These are phyloP conservation scores for Pterocles orientalis DNA, from an alignment of 2,113 vertebrate species.

Conservation along the genomic window DNA sequence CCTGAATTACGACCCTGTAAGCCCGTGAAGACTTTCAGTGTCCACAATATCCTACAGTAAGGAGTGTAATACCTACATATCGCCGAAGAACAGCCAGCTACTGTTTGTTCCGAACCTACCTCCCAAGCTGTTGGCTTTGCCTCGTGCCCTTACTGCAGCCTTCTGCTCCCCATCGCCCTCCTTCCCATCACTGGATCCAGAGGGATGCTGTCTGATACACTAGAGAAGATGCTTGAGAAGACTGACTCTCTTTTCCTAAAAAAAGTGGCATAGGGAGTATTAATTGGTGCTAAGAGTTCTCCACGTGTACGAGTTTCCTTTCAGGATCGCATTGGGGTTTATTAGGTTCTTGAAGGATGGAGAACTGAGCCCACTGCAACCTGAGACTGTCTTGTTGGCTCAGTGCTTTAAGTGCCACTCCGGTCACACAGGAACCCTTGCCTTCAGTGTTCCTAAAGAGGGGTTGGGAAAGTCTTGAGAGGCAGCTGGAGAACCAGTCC, in stretches of 20 bases:
- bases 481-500: not conserved
- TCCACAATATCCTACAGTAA: not conserved
- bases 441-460: not conserved
- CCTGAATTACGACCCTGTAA: not conserved
- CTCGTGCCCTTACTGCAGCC: not conserved
- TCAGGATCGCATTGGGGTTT: not conserved
- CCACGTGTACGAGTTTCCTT: not conserved
- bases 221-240: not conserved
- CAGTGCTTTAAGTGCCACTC: not conserved
- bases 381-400: not conserved
- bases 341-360: not conserved
- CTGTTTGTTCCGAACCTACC: not conserved
- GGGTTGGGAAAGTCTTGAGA: not conserved
- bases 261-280: not conserved
- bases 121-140: not conserved
- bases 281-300: not conserved
- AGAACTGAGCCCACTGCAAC: not conserved
- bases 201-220: not conserved
- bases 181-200: not conserved
- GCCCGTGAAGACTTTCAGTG: not conserved
- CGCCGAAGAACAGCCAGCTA: not conserved
- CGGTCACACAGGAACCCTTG: not conserved
- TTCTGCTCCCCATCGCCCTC: not conserved
- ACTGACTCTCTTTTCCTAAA: not conserved
- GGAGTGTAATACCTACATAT: not conserved